These are phyloP conservation scores for Lepidothrix coronata DNA, from an alignment of 2,113 vertebrate species.

Conservation along the genomic window DNA sequence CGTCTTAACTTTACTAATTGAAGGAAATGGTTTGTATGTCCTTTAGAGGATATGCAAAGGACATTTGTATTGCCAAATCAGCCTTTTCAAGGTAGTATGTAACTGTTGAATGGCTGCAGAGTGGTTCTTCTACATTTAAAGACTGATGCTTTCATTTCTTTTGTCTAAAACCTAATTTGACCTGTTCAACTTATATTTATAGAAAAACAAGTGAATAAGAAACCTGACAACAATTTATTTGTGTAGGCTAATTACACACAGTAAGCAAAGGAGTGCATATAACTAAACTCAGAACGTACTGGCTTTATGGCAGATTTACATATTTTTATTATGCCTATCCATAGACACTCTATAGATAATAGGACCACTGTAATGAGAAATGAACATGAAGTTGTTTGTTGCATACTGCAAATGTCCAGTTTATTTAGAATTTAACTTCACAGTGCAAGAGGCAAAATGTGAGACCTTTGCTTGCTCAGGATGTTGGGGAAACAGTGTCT, in stretches of 20 bases:
- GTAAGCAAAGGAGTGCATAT: not conserved
- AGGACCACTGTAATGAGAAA: not conserved
- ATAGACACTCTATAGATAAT: not conserved
- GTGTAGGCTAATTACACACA: not conserved
- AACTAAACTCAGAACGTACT: conserved; percentile 5
- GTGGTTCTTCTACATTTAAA: not conserved
- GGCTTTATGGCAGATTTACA: not conserved
- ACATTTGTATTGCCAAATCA: conserved; percentile 4
- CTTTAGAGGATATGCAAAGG: not conserved
- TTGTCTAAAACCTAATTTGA: not conserved
- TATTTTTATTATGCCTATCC: not conserved
- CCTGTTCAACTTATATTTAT: conserved; percentile 11
- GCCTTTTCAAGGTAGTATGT: not conserved
- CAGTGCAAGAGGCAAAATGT: not conserved
- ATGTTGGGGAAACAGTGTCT: not conserved
- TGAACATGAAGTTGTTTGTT: not conserved
- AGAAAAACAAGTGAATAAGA: conserved; percentile 18
- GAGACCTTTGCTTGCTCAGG: not conserved
- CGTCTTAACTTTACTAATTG: conserved; percentile 36
- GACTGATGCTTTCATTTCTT: not conserved
- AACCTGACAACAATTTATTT: not conserved
- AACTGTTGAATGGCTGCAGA: not conserved
- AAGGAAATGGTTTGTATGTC: conserved; percentile 15
- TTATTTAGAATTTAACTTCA: conserved; percentile 10
- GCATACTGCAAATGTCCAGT: not conserved